Evolutionary conservation across 2,113 vertebrate species (phyloP).

Genomic region (Tyrannus savana): DNA sequence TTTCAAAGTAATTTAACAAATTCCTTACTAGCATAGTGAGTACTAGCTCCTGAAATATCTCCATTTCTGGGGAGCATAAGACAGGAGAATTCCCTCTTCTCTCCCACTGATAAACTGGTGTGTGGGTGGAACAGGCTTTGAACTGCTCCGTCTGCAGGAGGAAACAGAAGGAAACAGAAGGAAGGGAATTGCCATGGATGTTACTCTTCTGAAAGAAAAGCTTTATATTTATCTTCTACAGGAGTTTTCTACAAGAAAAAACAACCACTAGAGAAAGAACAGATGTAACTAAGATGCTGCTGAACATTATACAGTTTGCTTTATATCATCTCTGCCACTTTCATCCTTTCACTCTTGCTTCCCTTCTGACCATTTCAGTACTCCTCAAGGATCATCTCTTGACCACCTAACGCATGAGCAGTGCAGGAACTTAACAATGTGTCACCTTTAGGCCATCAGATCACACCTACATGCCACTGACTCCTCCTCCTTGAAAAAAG

Average conservation of each 20-base stretch:
- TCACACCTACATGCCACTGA: background rate
- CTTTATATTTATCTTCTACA: background rate
- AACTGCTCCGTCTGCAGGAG: background rate
- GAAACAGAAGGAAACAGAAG: background rate
- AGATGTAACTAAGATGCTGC: accelerated
- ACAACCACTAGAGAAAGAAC: background rate
- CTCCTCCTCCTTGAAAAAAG: background rate
- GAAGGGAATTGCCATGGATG: background rate
- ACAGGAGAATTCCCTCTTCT: background rate
- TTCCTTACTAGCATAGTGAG: background rate
- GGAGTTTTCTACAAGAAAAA: background rate
- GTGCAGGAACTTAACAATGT: background rate
- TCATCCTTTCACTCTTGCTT: background rate
- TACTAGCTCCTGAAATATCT: background rate
- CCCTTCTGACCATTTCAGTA: background rate
- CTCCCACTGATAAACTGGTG: background rate
- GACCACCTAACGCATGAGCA: too few species aligned
- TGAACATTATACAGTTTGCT: background rate
- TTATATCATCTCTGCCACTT: background rate
- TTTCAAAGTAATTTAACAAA: background rate
- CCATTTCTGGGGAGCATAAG: background rate
- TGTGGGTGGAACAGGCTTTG: background rate
- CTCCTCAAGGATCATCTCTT: background rate
- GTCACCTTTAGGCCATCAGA: background rate
- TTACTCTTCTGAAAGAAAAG: background rate